These are phyloP conservation scores for Steinernema hermaphroditum DNA, from an alignment of 2,888 invertebrate species.

Conservation along the genomic window DNA sequence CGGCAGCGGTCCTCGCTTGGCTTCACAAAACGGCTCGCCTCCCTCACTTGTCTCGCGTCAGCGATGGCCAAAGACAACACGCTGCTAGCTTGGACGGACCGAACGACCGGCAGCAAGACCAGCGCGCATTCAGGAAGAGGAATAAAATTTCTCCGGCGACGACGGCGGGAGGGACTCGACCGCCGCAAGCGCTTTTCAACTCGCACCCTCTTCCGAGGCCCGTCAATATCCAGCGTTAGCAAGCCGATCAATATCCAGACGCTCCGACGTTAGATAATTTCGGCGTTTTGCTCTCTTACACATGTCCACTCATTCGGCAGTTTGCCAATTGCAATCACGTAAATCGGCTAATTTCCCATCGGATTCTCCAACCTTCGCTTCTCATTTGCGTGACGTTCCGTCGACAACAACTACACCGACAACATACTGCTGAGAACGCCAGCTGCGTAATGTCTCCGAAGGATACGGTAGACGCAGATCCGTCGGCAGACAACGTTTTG, in stretches of 20 bases:
- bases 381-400: slow-evolving; percentile 8
- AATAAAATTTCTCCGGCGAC: slow-evolving; percentile 28
- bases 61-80: slow-evolving; percentile 11
- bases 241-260: slow-evolving; percentile 30
- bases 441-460: no score
- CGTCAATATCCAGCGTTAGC: slow-evolving; percentile 25
- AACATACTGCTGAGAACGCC: not conserved
- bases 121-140: slow-evolving; percentile 29
- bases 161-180: slow-evolving; percentile 22
- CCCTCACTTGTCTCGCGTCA: slow-evolving; percentile 16
- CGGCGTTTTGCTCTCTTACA: slow-evolving; percentile 23
- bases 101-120: slow-evolving; percentile 27
- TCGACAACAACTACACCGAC: not conserved
- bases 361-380: not conserved
- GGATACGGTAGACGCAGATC: not conserved
- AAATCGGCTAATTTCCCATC: slow-evolving; percentile 1
- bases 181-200: slow-evolving; percentile 30
- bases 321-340: slow-evolving; percentile 15
- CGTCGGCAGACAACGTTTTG: not conserved
- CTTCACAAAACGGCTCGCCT: slow-evolving; percentile 13
- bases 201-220: slow-evolving; percentile 27
- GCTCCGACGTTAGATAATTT: slow-evolving; percentile 18
- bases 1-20: slow-evolving; percentile 13
- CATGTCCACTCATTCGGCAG: slow-evolving; percentile 23
- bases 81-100: slow-evolving; percentile 16